Evolutionary conservation across 2,797 vertebrate genomes (phyloP), one percentile per base, ranked within the genome.

Genomic region (Artibeus jamaicensis): DNA sequence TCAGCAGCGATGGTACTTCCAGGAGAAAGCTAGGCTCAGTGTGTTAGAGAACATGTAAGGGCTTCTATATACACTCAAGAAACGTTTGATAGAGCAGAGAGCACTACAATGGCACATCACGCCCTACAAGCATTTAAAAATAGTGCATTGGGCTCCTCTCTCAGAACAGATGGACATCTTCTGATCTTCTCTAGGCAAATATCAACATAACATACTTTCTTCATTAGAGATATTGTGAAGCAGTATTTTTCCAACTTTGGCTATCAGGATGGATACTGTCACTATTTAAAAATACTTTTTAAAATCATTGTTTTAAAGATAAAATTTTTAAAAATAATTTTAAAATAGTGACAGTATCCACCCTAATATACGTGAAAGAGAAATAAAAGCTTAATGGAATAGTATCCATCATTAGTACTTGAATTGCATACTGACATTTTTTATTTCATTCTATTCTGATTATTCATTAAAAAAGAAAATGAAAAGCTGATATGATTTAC

Each of bases 41-140:
- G 76, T 96, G 88, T 85, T 67, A 9, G 73, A 93, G 96, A 93
- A 85, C 16, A 16, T 93, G 73, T 87, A 90, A 94, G 44, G 55
- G 67, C 34, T 81, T 91, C 96, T 89, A 96, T 95, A 97, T 97
- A 97, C 92, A 97, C 96, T 14, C 34, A 74, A 78, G 89, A 82
- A 71, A 76, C 91, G 97, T 93, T 67, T 96, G 97, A 96, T 74
- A 93, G 79, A 19, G 10, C 29, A 32, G 90, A 76, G 88, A 87
- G 85, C 93, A 74, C 77, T 86, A 86, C 68, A 78, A 42, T 16
- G 24, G 67, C n/a, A 70, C 85, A 3, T 29, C 29, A 22, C 55
- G 53, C 71, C 78, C 57, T 32, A 50, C 55, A 68, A 37, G 55
- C 4, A 21, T 79, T 92, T 96, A 96, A 94, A 97, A 97, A 97